Evolutionary conservation across 2,797 vertebrate genomes (phyloP).

Genomic region (Steatocranus sp.): DNA sequence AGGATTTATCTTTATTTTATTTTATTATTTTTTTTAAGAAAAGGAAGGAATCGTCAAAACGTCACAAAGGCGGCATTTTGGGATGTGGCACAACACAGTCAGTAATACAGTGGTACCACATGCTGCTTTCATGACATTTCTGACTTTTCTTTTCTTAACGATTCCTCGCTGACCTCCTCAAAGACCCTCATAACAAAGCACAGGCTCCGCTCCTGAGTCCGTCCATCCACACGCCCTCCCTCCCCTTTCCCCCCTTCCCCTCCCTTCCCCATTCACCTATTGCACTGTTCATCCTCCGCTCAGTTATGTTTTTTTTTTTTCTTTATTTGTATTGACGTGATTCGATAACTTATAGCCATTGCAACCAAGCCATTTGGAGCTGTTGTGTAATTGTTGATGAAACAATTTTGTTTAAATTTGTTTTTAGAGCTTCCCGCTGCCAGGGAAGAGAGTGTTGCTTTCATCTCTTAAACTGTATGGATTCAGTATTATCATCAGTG

Average conservation of each 20-base stretch:
- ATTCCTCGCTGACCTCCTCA: slow-evolving; percentile 44
- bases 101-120: neutral
- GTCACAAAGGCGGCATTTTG: slow-evolving; percentile 50
- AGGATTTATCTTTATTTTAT: slow-evolving; percentile 45
- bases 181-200: slow-evolving; percentile 45
- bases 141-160: slow-evolving; percentile 60
- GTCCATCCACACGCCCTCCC: neutral
- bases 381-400: slow-evolving; percentile 38
- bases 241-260: neutral
- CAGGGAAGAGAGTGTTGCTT: slow-evolving; percentile 35
- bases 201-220: slow-evolving; percentile 40
- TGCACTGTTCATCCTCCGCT: slow-evolving; percentile 45
- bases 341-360: slow-evolving; percentile 54
- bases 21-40: neutral
- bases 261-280: neutral
- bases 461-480: slow-evolving; percentile 33
- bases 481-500: slow-evolving; percentile 24
- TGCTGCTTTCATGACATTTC: slow-evolving; percentile 61
- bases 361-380: slow-evolving; percentile 52
- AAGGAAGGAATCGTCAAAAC: slow-evolving; percentile 58
- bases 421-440: slow-evolving; percentile 25
- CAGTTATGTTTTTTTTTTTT: neutral
- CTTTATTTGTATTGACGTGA: slow-evolving; percentile 36
- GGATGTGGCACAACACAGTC: slow-evolving; percentile 11
- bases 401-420: neutral